A percentile compares a stretch with the other conserved stretches of the same genome.
phyloP scores from a whole-genome alignment of 2,888 invertebrate genomes.

The Hedychridium roseum region DNA sequence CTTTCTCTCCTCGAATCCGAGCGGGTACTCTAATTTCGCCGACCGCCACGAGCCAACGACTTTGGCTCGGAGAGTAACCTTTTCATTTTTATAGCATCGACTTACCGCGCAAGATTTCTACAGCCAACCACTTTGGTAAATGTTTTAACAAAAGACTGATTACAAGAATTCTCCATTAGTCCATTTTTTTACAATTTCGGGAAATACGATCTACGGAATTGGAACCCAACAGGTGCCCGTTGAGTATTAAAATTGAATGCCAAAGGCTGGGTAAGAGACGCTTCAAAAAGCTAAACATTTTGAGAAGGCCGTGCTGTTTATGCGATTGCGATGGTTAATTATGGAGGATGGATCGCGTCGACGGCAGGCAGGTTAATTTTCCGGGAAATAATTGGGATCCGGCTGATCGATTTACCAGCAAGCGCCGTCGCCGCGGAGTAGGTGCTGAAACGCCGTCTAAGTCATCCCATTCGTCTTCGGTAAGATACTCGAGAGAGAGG shows the following conservation, averaged over 20 bases:
- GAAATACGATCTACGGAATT: no score
- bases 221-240: no score
- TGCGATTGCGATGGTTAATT: constrained; percentile 28
- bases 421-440: constrained; percentile 31
- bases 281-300: no score
- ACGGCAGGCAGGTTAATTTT: constrained; percentile 52
- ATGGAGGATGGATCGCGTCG: constrained; percentile 29
- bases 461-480: constrained; percentile 61
- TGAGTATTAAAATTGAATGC: no score
- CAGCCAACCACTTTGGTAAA: no score
- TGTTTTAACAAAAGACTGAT: no score
- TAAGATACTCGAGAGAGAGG: constrained; percentile 57
- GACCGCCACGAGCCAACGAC: background rate
- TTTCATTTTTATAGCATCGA: no score
- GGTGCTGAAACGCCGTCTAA: constrained; percentile 57
- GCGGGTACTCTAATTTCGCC: constrained; percentile 10
- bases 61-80: no score
- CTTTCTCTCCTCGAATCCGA: constrained; percentile 27
- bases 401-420: constrained; percentile 49
- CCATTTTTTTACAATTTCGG: no score
- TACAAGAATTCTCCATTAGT: no score
- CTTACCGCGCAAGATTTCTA: no score
- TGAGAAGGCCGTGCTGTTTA: constrained; percentile 1
- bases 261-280: no score
- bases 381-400: constrained; percentile 57